A percentile compares a stretch with the other conserved stretches of the same genome.
Conservation (phyloP, 2,113 vertebrate genomes). For the Pithys albifrons region DNA sequence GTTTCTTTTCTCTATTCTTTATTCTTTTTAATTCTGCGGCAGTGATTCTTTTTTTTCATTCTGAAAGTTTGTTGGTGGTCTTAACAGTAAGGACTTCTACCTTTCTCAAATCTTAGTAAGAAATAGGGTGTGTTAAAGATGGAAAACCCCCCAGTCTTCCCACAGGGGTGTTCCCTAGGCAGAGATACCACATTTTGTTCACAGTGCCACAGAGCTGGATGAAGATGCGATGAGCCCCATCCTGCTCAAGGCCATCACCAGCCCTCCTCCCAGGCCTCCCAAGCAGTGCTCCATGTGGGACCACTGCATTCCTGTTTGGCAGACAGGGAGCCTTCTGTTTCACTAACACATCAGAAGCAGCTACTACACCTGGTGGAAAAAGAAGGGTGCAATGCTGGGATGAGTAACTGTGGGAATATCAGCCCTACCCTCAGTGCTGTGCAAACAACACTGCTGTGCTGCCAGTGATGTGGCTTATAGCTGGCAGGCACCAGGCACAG, state of each 20-base stretch:
- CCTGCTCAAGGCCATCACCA: background rate
- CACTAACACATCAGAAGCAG: background rate
- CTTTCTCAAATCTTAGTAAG: background rate
- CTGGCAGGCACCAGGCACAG: background rate
- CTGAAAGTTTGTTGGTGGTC: background rate
- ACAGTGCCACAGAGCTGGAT: background rate
- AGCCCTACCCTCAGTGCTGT: background rate
- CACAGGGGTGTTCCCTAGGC: background rate
- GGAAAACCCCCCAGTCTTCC: fast-evolving
- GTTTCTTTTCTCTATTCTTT: background rate
- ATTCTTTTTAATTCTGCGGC: background rate
- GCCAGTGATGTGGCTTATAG: background rate
- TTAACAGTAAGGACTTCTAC: background rate
- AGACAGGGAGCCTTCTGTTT: background rate
- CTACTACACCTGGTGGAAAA: background rate
- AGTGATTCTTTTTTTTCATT: background rate
- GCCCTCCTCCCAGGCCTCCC: background rate
- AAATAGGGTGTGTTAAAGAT: background rate
- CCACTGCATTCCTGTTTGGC: background rate
- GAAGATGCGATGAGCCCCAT: background rate
- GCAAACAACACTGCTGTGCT: background rate
- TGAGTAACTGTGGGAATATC: background rate
- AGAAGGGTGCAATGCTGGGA: background rate
- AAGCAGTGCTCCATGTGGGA: background rate
- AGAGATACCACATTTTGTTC: background rate